A percentile compares a stretch with the other conserved stretches of the same genome.
Evolutionary conservation across 2,888 invertebrate species (phyloP).

Genomic region (Apamea anceps): DNA sequence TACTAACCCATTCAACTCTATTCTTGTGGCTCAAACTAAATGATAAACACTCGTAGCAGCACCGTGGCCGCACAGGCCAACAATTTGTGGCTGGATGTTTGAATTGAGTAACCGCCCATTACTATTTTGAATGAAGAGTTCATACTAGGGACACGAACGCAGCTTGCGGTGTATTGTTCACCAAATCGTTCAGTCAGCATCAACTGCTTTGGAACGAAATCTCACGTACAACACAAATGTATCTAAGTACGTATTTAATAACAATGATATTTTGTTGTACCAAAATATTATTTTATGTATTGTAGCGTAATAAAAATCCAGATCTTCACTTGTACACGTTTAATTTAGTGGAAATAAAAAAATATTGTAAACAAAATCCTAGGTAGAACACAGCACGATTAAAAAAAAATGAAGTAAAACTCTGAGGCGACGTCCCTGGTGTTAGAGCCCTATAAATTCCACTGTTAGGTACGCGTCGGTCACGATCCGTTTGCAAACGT

Average conservation of each 20-base stretch:
- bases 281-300: no score
- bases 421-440: no score
- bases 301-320: no score
- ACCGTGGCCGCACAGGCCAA: neutral
- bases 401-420: no score
- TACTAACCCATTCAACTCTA: neutral
- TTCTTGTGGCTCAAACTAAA: neutral
- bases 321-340: no score
- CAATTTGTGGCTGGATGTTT: conserved; percentile 5
- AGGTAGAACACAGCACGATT: no score
- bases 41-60: neutral
- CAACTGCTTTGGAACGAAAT: neutral
- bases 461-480: no score
- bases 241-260: neutral
- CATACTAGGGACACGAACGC: neutral
- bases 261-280: neutral
- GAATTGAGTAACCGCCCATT: conserved; percentile 1
- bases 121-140: conserved; percentile 3
- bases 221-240: neutral
- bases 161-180: neutral
- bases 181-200: conserved; percentile 2
- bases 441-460: no score
- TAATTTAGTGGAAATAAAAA: no score
- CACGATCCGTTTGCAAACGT: no score
- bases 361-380: no score